These are phyloP conservation scores for Montipora cactus DNA, from an alignment of 64 coral and sea anemone genomes.

Conservation along the genomic window DNA sequence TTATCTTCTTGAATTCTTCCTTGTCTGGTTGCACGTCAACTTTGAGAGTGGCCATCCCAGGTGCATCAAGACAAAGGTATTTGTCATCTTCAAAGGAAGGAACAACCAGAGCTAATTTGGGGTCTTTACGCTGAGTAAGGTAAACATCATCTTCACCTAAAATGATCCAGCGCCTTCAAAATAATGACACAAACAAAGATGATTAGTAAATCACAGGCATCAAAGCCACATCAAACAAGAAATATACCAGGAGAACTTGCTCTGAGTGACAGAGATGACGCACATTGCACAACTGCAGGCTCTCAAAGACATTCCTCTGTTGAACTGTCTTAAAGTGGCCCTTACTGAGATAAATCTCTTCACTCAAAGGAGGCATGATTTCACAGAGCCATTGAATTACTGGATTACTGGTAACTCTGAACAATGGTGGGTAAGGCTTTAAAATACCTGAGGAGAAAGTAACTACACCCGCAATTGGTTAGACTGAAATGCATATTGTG, in stretches of 20 bases:
- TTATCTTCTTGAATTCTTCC: conserved; percentile 13
- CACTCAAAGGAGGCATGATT: too few species aligned
- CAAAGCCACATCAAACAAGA: background rate
- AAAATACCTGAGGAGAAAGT: too few species aligned
- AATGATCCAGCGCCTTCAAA: conserved; percentile 69
- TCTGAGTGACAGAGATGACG: too few species aligned
- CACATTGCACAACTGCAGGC: too few species aligned
- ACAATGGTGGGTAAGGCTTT: too few species aligned
- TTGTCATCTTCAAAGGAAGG: conserved; percentile 54
- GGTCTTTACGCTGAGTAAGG: conserved; percentile 63
- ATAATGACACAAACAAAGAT: background rate
- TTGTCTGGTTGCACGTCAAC: conserved; percentile 38
- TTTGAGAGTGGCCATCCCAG: conserved; percentile 78
- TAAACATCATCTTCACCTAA: conserved; percentile 70
- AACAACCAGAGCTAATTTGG: conserved; percentile 75
- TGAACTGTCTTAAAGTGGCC: too few species aligned
- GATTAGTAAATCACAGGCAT: background rate
- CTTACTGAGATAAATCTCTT: too few species aligned
- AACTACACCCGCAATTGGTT: too few species aligned
- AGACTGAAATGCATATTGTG: too few species aligned
- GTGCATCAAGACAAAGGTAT: conserved; percentile 69
- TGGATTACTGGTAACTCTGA: too few species aligned
- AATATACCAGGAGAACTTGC: background rate
- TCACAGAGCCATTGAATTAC: too few species aligned
- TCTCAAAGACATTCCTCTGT: too few species aligned